These are phyloP conservation scores for Oreonectes daqikongensis DNA, from an alignment of 2,797 vertebrate genomes.

Conservation along the genomic window DNA sequence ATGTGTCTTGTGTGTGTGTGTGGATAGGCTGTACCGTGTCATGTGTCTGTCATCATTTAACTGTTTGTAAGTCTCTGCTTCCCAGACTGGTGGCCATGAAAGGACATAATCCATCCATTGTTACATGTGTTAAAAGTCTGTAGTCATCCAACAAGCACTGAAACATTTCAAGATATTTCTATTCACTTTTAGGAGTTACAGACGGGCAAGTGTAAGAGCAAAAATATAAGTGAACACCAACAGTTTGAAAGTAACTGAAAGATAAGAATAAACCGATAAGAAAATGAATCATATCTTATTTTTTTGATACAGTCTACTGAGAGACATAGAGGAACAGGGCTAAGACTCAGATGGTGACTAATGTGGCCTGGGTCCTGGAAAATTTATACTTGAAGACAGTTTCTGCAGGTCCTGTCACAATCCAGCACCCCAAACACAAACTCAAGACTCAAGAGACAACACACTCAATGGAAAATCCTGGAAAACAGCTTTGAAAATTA, in stretches of 20 bases:
- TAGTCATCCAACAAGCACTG: not conserved
- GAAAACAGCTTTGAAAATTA: not conserved
- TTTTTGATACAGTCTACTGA: not conserved
- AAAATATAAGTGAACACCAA: too few species aligned
- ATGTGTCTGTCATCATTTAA: conserved; percentile 47
- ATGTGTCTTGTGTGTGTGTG: conserved; percentile 29
- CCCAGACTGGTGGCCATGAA: conserved; percentile 36
- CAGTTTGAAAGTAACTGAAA: not conserved
- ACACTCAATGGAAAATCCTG: conserved; percentile 7
- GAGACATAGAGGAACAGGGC: not conserved
- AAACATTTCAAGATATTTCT: conserved; percentile 4
- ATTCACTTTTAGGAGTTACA: conserved; percentile 1
- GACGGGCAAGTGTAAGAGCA: too few species aligned
- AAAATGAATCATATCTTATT: not conserved
- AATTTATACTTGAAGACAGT: conserved; percentile 16
- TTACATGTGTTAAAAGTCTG: conserved; percentile 28
- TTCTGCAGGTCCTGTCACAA: conserved; percentile 13
- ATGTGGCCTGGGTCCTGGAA: conserved; percentile 20
- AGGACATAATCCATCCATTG: conserved; percentile 48
- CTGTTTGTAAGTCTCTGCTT: conserved; percentile 46
- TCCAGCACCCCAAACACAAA: conserved; percentile 18
- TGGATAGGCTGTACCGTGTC: conserved; percentile 47
- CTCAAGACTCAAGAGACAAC: conserved; percentile 2
- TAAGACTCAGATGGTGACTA: conserved; percentile 7
- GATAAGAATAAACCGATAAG: not conserved